Evolutionary conservation across 1,140 invertebrate species (phyloP).

Genomic region (Drosophila pruinosa): DNA sequence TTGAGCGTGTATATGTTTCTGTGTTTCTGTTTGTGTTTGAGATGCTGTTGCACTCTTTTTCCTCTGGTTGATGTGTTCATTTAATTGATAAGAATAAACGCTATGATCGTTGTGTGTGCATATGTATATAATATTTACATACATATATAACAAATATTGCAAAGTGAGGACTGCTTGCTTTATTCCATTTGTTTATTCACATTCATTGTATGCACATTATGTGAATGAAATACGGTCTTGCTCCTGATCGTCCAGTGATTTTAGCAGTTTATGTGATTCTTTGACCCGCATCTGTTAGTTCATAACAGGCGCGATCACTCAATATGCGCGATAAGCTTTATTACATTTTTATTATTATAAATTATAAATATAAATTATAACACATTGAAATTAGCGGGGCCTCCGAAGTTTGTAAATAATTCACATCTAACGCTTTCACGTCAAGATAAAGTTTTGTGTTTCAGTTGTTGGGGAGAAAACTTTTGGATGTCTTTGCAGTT

Average conservation of each 20-base stretch:
- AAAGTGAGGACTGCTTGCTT: conserved; percentile 2
- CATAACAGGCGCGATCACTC: background rate
- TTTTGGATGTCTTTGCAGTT: background rate
- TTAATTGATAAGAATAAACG: conserved; percentile 71
- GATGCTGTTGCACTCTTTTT: conserved; percentile 25
- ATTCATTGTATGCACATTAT: conserved; percentile 3
- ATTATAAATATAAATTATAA: background rate
- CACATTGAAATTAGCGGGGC: background rate
- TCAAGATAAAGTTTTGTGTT: background rate
- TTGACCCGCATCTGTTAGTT: conserved; percentile 25
- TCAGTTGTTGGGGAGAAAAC: background rate
- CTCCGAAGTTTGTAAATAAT: background rate
- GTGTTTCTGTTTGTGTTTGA: conserved; percentile 9
- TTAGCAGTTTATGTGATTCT: conserved; percentile 15
- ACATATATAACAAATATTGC: background rate
- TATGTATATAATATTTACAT: background rate
- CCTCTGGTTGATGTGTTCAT: conserved; percentile 19
- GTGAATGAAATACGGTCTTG: conserved; percentile 15
- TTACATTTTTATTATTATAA: conserved; percentile 1
- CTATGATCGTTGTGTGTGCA: background rate
- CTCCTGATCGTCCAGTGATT: background rate
- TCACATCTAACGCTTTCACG: background rate
- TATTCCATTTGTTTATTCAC: conserved; percentile 9
- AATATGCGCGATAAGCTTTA: conserved; percentile 12
- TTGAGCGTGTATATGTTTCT: conserved; percentile 47